These are phyloP conservation scores for Toxotes jaculatrix DNA, from an alignment of 2,113 vertebrate species.

Conservation along the genomic window DNA sequence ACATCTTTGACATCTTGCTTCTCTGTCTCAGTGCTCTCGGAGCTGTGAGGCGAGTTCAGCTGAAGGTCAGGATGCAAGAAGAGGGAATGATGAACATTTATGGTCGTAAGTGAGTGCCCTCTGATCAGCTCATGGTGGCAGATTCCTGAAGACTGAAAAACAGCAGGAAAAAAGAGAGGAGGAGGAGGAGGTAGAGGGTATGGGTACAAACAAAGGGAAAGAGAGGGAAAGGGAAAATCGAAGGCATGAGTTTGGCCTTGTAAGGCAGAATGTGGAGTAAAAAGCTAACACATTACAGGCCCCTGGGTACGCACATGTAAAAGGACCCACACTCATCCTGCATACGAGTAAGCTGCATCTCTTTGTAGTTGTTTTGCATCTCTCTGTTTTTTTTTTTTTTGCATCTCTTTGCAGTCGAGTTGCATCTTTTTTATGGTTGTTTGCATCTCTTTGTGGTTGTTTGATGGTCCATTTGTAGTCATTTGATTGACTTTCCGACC, in stretches of 20 bases:
- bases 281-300: background rate
- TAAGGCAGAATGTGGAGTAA: background rate
- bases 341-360: background rate
- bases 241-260: background rate
- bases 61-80: slow-evolving; percentile 57
- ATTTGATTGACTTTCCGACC: background rate
- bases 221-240: background rate
- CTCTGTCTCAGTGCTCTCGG: slow-evolving; percentile 38
- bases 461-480: background rate
- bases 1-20: slow-evolving; percentile 52
- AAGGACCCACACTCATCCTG: background rate
- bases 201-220: background rate
- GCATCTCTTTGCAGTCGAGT: background rate
- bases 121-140: slow-evolving; percentile 66
- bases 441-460: background rate
- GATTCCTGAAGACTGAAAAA: slow-evolving; percentile 41
- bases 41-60: slow-evolving; percentile 66
- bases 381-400: background rate
- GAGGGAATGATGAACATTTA: slow-evolving; percentile 40
- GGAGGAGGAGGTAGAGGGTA: background rate
- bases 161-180: background rate
- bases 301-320: background rate
- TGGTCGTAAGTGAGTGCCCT: slow-evolving; percentile 33
- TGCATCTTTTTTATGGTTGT: background rate
- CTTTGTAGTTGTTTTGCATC: background rate